Percentiles rank a stretch among this genome's conserved stretches.
phyloP scores from a whole-genome alignment of 2,797 vertebrate genomes.

The Caiman crocodilus region DNA sequence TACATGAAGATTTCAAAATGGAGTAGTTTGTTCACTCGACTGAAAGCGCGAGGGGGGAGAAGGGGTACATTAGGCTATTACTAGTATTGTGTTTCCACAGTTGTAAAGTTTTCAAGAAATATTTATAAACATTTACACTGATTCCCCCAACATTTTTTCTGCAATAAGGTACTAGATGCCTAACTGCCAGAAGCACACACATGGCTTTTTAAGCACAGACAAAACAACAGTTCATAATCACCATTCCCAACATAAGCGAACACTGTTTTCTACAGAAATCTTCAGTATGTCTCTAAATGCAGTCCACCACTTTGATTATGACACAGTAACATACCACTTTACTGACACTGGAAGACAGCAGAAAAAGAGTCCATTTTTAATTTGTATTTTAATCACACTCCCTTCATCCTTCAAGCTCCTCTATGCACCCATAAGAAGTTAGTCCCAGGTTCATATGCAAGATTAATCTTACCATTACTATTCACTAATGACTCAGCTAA shows the following conservation, averaged over 20 bases:
- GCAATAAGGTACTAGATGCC: no score
- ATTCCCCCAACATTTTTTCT: no score
- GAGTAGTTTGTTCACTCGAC: not conserved
- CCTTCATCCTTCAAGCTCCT: not conserved
- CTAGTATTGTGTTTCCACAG: not conserved
- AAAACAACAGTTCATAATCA: not conserved
- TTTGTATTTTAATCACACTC: not conserved
- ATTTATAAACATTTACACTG: not conserved
- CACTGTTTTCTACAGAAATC: not conserved
- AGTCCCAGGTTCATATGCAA: no score
- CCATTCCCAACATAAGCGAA: not conserved
- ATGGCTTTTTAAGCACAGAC: not conserved
- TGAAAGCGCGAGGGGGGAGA: not conserved
- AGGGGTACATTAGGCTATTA: no score
- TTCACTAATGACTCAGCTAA: not conserved
- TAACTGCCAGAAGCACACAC: no score
- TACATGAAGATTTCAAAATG: not conserved
- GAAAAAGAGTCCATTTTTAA: not conserved
- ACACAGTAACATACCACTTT: not conserved
- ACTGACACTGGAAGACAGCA: not conserved
- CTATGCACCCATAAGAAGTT: not conserved
- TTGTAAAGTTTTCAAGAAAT: no score
- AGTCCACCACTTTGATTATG: not conserved
- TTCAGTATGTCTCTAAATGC: not conserved
- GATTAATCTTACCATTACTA: not conserved